Evolutionary conservation across 2,113 vertebrate genomes (phyloP).

Genomic region (Sturnira hondurensis): DNA sequence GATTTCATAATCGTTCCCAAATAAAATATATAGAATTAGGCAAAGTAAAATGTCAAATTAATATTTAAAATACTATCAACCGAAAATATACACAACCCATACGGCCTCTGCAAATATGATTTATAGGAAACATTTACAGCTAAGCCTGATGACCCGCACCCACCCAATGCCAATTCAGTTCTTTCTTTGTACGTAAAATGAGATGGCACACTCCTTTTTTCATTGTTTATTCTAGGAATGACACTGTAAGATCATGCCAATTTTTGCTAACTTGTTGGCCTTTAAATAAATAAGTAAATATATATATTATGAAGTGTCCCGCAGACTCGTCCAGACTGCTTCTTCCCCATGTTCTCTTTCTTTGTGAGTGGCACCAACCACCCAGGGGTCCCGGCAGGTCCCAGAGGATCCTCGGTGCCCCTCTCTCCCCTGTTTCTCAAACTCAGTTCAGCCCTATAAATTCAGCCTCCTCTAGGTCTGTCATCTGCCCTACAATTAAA

Average conservation of each 20-base stretch:
- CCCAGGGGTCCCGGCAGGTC: not conserved
- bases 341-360: not conserved
- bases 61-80: not conserved
- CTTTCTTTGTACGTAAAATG: not conserved
- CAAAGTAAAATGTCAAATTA: constrained; percentile 25
- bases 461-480: not conserved
- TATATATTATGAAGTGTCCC: not conserved
- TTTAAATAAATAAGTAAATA: constrained; percentile 31
- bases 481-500: not conserved
- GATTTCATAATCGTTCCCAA: constrained; percentile 1
- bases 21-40: constrained; percentile 19
- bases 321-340: not conserved
- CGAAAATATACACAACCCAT: not conserved
- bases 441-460: not conserved
- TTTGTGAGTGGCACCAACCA: not conserved
- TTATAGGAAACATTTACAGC: not conserved
- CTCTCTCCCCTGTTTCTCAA: not conserved
- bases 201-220: not conserved
- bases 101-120: not conserved
- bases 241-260: not conserved
- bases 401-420: not conserved
- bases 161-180: not conserved
- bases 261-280: not conserved
- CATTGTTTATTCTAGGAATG: not conserved
- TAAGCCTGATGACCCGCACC: not conserved